Conservation (phyloP, 2,888 invertebrate genomes). For the Ormyrus rosae region DNA sequence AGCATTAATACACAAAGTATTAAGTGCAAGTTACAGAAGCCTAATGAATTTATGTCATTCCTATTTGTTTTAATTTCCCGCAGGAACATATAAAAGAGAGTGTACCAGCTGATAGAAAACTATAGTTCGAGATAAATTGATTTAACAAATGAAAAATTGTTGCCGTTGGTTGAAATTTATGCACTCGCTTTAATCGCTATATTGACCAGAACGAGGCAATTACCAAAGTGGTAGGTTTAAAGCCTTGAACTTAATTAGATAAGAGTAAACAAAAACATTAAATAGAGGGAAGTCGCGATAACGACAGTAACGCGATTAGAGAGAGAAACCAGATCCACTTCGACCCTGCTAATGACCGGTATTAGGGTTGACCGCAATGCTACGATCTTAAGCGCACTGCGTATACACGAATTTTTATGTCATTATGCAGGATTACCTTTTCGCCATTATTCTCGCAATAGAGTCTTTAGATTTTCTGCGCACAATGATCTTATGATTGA, state of each 20-base stretch:
- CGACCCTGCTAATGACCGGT: conserved; percentile 7
- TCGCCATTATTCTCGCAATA: not conserved
- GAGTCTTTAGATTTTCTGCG: not conserved
- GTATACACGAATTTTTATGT: conserved; percentile 10
- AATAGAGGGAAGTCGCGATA: conserved; percentile 5
- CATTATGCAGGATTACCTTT: not conserved
- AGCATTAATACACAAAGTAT: too few species aligned
- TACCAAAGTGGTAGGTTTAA: not conserved
- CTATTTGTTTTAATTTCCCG: too few species aligned
- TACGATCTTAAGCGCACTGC: not conserved
- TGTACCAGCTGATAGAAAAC: too few species aligned
- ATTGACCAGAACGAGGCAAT: too few species aligned
- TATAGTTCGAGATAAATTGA: too few species aligned
- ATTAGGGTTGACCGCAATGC: conserved; percentile 15
- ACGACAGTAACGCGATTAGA: conserved; percentile 11
- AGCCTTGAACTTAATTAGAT: not conserved
- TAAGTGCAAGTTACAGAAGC: too few species aligned
- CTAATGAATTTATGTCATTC: too few species aligned
- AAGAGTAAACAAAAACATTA: not conserved
- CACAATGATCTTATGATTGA: too few species aligned
- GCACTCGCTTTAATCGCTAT: too few species aligned
- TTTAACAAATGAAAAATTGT: too few species aligned
- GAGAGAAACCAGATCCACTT: not conserved
- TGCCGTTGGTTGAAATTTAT: too few species aligned
- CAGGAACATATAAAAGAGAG: too few species aligned